These are phyloP conservation scores for Drosophila kohkoa DNA, from an alignment of 1,140 invertebrate genomes.

Conservation along the genomic window DNA sequence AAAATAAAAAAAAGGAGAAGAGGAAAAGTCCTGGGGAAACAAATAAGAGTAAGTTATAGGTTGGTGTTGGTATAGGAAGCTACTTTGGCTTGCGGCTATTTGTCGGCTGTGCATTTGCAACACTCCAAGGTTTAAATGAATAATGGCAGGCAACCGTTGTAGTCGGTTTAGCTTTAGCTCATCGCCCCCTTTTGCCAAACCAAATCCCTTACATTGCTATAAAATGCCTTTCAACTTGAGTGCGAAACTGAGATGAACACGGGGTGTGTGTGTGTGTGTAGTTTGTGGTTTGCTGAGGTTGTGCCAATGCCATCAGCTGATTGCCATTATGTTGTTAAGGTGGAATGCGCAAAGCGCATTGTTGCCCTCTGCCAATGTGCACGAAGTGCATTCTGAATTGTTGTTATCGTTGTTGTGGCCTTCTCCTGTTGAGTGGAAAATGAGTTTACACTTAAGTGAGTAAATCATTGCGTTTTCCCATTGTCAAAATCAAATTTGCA, in stretches of 20 bases:
- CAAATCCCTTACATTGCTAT: constrained; percentile 54
- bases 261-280: neutral
- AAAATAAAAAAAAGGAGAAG: too few relatives aligned
- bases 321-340: constrained; percentile 78
- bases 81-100: constrained; percentile 33
- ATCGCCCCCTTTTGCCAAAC: neutral
- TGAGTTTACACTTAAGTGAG: constrained; percentile 78
- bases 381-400: too few relatives aligned
- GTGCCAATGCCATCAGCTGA: constrained; percentile 72
- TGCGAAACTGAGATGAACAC: constrained; percentile 4
- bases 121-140: constrained; percentile 73
- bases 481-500: constrained; percentile 69
- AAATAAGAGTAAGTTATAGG: constrained; percentile 19
- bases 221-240: constrained; percentile 30
- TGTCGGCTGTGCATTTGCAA: constrained; percentile 59
- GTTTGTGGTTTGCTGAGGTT: constrained; percentile 26
- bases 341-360: constrained; percentile 63
- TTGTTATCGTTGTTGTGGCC: constrained; percentile 32
- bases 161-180: constrained; percentile 12
- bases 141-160: constrained; percentile 53
- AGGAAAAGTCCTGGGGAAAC: neutral
- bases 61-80: constrained; percentile 4
- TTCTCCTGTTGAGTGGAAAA: constrained; percentile 68
- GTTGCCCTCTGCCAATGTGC: neutral
- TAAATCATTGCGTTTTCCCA: constrained; percentile 72